Base-by-base conservation (phyloP, 2,888 invertebrate species). In the Theodoxus fluviatilis region DNA sequence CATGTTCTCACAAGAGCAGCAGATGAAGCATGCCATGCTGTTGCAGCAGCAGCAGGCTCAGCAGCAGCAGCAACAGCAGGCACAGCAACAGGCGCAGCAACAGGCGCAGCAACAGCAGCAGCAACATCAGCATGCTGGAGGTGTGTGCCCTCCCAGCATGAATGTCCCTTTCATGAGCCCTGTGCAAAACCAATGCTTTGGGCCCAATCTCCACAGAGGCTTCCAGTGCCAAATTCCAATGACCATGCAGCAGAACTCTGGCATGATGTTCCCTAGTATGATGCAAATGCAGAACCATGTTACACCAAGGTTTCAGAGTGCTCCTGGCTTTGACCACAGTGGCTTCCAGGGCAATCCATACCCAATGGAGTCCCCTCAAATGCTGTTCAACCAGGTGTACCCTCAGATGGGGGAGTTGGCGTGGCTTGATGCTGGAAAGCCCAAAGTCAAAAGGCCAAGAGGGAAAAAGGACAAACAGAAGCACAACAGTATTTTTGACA, bases 401-500 rank as follows among this genome's bases (percentile, higher is more conserved):
- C 68, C 77, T 31, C 73, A 72, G 65, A 61, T 70, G 31, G 55
- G 70, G 65, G 74, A 74, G 35, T 63, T 75, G 72, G 52, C 74
- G n/a, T 74, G 77, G 75, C 68, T 77, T 22, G 76, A 74, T 64
- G 28, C 70, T 12, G 76, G 74, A 55, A 82, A 78, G 65, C 72
- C 75, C 31, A 77, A 76, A 55, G 71, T 74, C 38, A 74, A 76
- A 64, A 67, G 74, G 31, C 74, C 75, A 69, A 77, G 76, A 67
- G 78, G 76, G 70, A 80, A 77, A 65, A 80, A 78, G 65, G 76
- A 78, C 28, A 78, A 79, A 67, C 77, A 78, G 70, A 76, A 78
- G 64, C 71, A 76, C 6, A 77, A 77, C 68, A 77, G 74, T 73
- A 73, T 81, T 9, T 77, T 80, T 67, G 81, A 83, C 43, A 78